These are phyloP conservation scores for Scotopteryx bipunctaria DNA, from an alignment of 2,888 invertebrate genomes.

Conservation along the genomic window DNA sequence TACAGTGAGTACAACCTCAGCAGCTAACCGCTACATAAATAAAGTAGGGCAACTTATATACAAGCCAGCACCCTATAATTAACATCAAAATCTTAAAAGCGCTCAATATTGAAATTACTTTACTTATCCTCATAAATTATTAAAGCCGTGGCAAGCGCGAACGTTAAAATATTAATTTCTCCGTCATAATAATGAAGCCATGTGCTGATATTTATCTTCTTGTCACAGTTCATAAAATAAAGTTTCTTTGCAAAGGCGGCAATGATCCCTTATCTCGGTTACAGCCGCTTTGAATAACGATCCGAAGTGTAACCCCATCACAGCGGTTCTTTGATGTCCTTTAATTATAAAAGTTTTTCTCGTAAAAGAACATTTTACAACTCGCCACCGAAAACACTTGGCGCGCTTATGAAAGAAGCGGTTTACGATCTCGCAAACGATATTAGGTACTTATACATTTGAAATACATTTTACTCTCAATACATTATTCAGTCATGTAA, in stretches of 20 bases:
- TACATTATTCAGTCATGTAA: constrained; percentile 21
- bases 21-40: too few species aligned
- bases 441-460: constrained; percentile 20
- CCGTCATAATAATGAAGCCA: constrained; percentile 19
- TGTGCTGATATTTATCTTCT: constrained; percentile 52
- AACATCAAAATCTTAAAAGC: not conserved
- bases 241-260: constrained; percentile 68
- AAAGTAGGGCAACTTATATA: too few species aligned
- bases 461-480: constrained; percentile 20
- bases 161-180: constrained; percentile 16
- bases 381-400: constrained; percentile 50
- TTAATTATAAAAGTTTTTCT: constrained; percentile 81
- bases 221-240: constrained; percentile 74
- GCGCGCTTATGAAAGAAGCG: constrained; percentile 41
- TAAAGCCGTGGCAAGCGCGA: not conserved
- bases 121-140: constrained; percentile 8
- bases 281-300: constrained; percentile 78
- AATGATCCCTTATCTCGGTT: constrained; percentile 76
- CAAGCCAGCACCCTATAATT: too few species aligned
- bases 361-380: constrained; percentile 67
- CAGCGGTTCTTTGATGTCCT: constrained; percentile 77
- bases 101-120: not conserved
- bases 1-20: too few species aligned
- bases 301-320: constrained; percentile 79
- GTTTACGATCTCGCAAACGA: constrained; percentile 41